Conservation (phyloP, 2,888 invertebrate genomes). For the Osedax frankpressi region DNA sequence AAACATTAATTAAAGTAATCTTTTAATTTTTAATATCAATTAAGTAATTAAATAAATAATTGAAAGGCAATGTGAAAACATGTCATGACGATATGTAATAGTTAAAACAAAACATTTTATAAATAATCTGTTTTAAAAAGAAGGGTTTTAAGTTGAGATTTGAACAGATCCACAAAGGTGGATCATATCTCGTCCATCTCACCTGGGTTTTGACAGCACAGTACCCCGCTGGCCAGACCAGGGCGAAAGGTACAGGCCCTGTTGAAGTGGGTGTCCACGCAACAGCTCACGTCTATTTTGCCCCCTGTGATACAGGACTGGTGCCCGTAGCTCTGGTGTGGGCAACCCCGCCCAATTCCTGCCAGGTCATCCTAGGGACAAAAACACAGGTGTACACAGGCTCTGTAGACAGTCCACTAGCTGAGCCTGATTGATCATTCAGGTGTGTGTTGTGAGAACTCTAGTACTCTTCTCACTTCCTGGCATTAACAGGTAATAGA, state of each 20-base stretch:
- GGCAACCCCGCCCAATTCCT: conserved; percentile 38
- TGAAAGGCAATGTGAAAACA: too few relatives aligned
- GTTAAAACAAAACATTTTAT: too few relatives aligned
- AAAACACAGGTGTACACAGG: not conserved
- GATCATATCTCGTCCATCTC: not conserved
- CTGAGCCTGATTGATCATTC: not conserved
- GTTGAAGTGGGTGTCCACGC: conserved; percentile 38
- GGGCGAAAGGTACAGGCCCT: conserved; percentile 35
- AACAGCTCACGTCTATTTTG: conserved; percentile 41
- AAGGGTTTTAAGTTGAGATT: too few relatives aligned
- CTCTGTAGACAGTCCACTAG: not conserved
- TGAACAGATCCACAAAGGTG: too few relatives aligned
- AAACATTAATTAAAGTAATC: too few relatives aligned
- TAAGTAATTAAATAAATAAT: too few relatives aligned
- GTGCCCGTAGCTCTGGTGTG: conserved; percentile 37
- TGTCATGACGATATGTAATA: too few relatives aligned
- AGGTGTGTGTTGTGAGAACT: too few relatives aligned
- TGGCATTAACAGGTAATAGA: too few relatives aligned
- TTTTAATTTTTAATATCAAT: too few relatives aligned
- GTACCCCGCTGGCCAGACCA: conserved; percentile 31
- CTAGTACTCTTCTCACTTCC: too few relatives aligned
- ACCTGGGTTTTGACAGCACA: conserved; percentile 39
- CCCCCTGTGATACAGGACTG: conserved; percentile 40
- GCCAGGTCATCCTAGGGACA: conserved; percentile 40
- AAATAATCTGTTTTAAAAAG: too few relatives aligned